phyloP scores from a whole-genome alignment of 2,113 vertebrate species.

The Sterna hirundo region DNA sequence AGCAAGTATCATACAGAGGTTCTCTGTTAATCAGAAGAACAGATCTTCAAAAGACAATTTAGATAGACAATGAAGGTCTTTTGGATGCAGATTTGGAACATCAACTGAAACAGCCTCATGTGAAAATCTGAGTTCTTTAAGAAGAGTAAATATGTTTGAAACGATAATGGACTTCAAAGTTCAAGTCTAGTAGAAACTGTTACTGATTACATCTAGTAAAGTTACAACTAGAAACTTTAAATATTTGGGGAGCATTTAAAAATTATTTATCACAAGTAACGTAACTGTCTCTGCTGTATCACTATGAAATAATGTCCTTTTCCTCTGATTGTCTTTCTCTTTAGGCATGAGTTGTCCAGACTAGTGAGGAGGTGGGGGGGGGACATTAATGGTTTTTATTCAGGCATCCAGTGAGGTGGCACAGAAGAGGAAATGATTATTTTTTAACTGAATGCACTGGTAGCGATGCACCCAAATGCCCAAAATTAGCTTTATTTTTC shows the following conservation, averaged over 20 bases:
- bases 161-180: background rate
- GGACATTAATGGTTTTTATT: slow-evolving; percentile 22
- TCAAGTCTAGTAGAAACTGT: background rate
- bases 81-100: background rate
- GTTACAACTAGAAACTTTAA: background rate
- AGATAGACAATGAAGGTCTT: background rate
- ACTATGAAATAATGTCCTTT: background rate
- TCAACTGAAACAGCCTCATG: background rate
- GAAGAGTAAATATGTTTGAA: background rate
- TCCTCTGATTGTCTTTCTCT: background rate
- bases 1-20: background rate
- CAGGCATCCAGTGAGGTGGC: background rate
- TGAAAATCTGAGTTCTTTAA: background rate
- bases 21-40: background rate
- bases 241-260: background rate
- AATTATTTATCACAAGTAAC: background rate
- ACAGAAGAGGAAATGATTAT: slow-evolving; percentile 34
- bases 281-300: background rate
- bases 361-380: background rate
- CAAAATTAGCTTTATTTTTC: slow-evolving; percentile 52
- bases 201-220: background rate
- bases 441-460: slow-evolving; percentile 51
- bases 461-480: background rate
- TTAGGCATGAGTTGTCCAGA: background rate
- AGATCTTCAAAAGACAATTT: background rate